These are phyloP conservation scores for Clistopyga incitator DNA, from an alignment of 2,888 invertebrate species.

Conservation along the genomic window DNA sequence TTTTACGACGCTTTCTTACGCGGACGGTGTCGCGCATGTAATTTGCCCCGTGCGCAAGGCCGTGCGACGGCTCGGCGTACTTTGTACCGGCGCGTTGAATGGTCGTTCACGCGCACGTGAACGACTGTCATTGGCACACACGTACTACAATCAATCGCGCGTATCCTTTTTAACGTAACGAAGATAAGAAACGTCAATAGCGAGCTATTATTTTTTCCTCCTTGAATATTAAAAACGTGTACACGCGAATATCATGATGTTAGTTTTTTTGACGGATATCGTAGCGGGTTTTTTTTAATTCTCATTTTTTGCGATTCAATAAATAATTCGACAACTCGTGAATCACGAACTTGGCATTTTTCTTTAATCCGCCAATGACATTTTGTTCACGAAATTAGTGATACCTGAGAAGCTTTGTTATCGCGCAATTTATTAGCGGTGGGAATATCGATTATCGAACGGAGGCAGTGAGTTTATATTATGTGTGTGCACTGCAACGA, in stretches of 20 bases:
- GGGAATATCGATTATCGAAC: constrained; percentile 23
- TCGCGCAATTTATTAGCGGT: constrained; percentile 2
- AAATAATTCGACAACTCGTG: no score
- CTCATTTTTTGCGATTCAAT: no score
- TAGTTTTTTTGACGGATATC: no score
- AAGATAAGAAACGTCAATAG: not conserved
- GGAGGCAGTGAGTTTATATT: not conserved
- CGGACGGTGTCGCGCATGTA: constrained; percentile 4
- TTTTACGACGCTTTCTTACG: constrained; percentile 4
- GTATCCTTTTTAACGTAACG: not conserved
- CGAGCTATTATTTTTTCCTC: not conserved
- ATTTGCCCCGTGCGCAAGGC: not conserved
- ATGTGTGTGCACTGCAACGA: not conserved
- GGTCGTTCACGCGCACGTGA: not conserved
- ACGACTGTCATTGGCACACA: not conserved
- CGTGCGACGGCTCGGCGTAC: not conserved
- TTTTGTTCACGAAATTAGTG: not conserved
- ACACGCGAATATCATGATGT: not conserved
- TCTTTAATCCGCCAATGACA: not conserved
- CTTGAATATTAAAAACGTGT: not conserved
- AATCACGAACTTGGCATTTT: no score
- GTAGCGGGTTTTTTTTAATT: no score
- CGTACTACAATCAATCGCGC: not conserved
- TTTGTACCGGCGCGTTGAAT: not conserved
- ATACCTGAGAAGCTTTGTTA: not conserved